phyloP scores from a whole-genome alignment of 2,888 invertebrate genomes.

The Amphipoea lucens region DNA sequence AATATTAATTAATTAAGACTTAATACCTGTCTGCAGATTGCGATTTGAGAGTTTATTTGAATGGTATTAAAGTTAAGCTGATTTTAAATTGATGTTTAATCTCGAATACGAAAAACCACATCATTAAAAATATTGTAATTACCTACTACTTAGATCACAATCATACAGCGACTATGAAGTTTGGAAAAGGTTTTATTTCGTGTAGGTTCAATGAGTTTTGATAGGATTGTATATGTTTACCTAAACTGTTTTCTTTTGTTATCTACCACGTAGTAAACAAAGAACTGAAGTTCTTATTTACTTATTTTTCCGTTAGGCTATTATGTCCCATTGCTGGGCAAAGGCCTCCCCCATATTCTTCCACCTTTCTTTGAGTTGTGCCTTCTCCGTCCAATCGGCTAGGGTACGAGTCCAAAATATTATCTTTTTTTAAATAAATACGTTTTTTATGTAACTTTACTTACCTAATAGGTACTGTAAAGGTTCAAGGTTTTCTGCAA shows the following conservation, averaged over 20 bases:
- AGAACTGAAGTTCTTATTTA: neutral
- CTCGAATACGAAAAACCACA: neutral
- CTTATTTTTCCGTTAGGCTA: no score
- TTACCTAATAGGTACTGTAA: neutral
- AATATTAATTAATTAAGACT: conserved; percentile 30
- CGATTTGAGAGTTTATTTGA: conserved; percentile 15
- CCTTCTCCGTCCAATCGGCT: no score
- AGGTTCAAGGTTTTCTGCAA: no score
- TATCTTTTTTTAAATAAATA: neutral
- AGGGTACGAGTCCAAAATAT: no score
- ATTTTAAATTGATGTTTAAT: conserved; percentile 17
- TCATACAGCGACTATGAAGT: neutral
- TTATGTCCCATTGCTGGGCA: no score
- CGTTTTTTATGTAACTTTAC: neutral
- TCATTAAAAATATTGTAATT: neutral
- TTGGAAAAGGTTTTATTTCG: neutral
- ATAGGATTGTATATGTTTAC: neutral
- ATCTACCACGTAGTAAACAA: neutral
- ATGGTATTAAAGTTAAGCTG: neutral
- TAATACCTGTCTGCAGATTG: conserved; percentile 9
- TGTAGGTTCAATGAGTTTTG: neutral
- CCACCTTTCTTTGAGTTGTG: no score
- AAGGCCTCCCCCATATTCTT: no score
- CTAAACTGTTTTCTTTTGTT: neutral
- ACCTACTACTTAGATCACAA: neutral